A percentile compares a stretch with the other conserved stretches of the same genome.
Conservation (phyloP, 2,113 vertebrate genomes). For the Serilophus lunatus region DNA sequence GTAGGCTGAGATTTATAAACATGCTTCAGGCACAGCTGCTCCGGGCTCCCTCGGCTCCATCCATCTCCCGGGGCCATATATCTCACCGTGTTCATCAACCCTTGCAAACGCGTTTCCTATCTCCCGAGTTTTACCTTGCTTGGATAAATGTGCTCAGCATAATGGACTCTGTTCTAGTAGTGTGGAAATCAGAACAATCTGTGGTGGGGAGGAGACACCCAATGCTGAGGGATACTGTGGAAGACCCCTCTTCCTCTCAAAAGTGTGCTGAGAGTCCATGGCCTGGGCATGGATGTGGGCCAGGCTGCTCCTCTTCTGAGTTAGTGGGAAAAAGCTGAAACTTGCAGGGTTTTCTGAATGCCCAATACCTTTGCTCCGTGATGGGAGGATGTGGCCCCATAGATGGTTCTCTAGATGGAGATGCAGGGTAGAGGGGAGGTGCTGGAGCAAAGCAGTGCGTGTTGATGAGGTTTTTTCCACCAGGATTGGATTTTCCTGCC, state of each 20-base stretch:
- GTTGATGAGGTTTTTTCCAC: rapidly evolving
- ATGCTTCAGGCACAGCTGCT: conserved; percentile 47
- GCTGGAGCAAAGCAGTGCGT: rapidly evolving
- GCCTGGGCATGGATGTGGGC: rapidly evolving
- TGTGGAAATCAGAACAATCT: neutral
- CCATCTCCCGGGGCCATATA: neutral
- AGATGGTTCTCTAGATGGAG: neutral
- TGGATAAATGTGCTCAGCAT: neutral
- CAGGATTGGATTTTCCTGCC: neutral
- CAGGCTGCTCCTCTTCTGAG: neutral
- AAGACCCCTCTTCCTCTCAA: neutral
- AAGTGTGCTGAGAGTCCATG: rapidly evolving
- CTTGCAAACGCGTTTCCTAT: neutral
- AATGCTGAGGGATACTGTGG: neutral
- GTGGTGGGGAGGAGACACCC: neutral
- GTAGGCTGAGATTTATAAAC: conserved; percentile 34
- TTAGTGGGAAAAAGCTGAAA: neutral
- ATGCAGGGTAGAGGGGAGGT: neutral
- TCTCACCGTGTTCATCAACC: neutral
- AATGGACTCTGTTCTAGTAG: neutral
- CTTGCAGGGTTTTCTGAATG: rapidly evolving
- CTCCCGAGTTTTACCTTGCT: conserved; percentile 2
- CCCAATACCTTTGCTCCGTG: rapidly evolving
- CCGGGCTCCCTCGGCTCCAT: conserved; percentile 6
- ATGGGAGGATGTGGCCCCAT: rapidly evolving